Percentiles rank a stretch among this genome's conserved stretches.
These are phyloP conservation scores for Drosophila prostipennis DNA, from an alignment of 2,888 invertebrate species.

Conservation along the genomic window DNA sequence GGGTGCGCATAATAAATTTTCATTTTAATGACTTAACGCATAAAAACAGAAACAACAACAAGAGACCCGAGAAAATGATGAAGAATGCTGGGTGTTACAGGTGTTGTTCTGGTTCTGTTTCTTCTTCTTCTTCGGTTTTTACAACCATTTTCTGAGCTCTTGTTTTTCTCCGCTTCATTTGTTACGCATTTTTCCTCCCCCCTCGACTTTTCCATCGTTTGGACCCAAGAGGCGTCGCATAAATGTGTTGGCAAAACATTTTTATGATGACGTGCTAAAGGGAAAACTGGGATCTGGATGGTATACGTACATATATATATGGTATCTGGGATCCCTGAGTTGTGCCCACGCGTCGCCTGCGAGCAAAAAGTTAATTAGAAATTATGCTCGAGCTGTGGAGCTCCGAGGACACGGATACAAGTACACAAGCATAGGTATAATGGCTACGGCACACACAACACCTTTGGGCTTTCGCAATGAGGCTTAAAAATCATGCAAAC, in stretches of 20 bases:
- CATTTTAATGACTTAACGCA: conserved; percentile 79
- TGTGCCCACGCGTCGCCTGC: conserved; percentile 35
- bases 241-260: conserved; percentile 76
- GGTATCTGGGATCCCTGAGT: conserved; percentile 12
- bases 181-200: conserved; percentile 61
- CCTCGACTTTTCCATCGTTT: background rate
- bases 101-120: conserved; percentile 51
- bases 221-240: conserved; percentile 65
- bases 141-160: conserved; percentile 58
- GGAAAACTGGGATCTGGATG: conserved; percentile 51
- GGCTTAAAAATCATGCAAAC: conserved; percentile 31
- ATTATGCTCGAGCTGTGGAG: conserved; percentile 71
- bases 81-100: conserved; percentile 59
- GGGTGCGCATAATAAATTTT: conserved; percentile 78
- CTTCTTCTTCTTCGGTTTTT: conserved; percentile 40
- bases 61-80: conserved; percentile 15
- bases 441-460: conserved; percentile 41
- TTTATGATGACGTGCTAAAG: conserved; percentile 79
- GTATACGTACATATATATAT: background rate
- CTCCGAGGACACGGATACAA: conserved; percentile 4
- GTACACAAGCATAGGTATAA: conserved; percentile 6
- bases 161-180: conserved; percentile 67
- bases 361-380: conserved; percentile 75
- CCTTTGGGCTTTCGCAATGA: conserved; percentile 54
- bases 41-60: conserved; percentile 57